Conservation (phyloP, 2,113 vertebrate genomes). For the Cnemophilus loriae region DNA sequence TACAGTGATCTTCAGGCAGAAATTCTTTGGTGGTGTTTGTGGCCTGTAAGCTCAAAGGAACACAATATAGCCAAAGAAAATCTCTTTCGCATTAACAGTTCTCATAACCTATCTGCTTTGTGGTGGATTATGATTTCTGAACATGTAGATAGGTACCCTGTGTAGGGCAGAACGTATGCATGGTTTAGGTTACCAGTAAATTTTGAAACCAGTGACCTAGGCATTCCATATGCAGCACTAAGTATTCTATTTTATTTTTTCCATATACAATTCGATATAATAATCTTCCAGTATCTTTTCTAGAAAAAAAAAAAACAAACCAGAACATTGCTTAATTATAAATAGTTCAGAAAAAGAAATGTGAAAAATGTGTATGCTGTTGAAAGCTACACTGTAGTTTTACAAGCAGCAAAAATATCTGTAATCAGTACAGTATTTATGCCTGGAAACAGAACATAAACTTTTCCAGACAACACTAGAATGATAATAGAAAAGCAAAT, state of each 20-base stretch:
- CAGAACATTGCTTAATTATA: neutral
- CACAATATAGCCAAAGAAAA: neutral
- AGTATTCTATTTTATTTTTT: neutral
- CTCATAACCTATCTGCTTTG: neutral
- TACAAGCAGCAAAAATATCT: neutral
- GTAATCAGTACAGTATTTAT: neutral
- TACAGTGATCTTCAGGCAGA: neutral
- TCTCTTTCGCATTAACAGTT: neutral
- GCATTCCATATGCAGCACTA: neutral
- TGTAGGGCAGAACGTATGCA: fast-evolving
- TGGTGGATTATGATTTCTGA: neutral
- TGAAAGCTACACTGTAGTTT: neutral
- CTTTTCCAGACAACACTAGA: neutral
- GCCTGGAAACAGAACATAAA: neutral
- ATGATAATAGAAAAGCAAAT: neutral
- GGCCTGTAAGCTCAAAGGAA: neutral
- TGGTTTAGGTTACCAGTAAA: neutral
- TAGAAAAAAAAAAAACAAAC: neutral
- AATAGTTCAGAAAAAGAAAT: neutral
- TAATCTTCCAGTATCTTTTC: neutral
- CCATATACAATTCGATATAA: neutral
- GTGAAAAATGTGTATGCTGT: neutral
- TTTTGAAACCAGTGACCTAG: neutral
- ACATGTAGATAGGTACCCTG: neutral
- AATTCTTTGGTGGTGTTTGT: neutral